Evolutionary conservation across 2,888 invertebrate genomes (phyloP), one percentile per base, ranked within the genome.

Genomic region (Melanophora roralis): DNA sequence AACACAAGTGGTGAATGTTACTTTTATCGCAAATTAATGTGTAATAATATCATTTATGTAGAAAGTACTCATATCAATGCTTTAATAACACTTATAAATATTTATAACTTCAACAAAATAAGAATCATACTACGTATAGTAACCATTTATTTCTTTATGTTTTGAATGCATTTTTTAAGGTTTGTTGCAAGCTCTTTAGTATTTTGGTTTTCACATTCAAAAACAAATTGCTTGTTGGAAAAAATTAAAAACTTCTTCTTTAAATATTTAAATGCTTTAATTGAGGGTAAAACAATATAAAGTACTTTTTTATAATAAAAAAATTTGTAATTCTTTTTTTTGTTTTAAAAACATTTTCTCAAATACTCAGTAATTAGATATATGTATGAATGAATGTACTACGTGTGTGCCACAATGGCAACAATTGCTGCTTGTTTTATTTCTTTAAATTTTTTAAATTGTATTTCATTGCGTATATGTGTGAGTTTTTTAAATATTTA

Each of bases 381-480:
- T n/a, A n/a, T 27, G 27, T 6, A 27, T 5, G 27, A 5, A 27
- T 5, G 6, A 6, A 43, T 43, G 43, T 27, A 60, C 43, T 43
- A n/a, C n/a, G n/a, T n/a, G n/a, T 43, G 27, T 27, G 59, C 5
- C 53, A 53, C 53, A 53, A 53, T 53, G 53, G 53, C 21, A n/a
- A 43, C 40, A 43, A 60, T 4, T 60, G 32, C 34, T 16, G 1
- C 11, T 53, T 43, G 14, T 11, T 49, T 38, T 57, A 7, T 51
- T 38, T 16, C 38, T 23, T 1, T 12, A n/a, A n/a, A 47, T 47
- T 47, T 47, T 47, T 45, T 45, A 14, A n/a, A n/a, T n/a, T n/a
- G n/a, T 40, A 14, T 14, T 43, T 43, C 32, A 40, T 16, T 19
- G 6, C 27, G 23, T 16, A 5, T n/a, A 0, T 43, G 27, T 51